Evolutionary conservation across 2,797 vertebrate genomes (phyloP), one percentile per base, ranked within the genome.

Genomic region (Brotula barbata): DNA sequence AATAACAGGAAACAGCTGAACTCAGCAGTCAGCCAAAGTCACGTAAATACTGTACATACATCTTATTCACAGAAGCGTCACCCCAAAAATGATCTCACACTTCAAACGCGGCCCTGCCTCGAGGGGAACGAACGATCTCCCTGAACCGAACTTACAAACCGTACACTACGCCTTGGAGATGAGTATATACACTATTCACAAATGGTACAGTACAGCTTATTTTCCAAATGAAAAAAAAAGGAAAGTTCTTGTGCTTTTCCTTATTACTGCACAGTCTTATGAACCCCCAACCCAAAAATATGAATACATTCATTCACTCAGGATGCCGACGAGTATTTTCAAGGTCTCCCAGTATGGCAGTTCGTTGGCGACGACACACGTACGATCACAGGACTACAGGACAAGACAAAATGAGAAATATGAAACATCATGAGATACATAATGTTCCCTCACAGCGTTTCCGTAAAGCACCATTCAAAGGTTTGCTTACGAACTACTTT

Each of bases 161-260:
- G 77, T 66, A 82, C 78, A 77, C 62, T 67, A 66, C 64, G 86
- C 82, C 80, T 84, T 78, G 81, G 80, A 58, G 54, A 46, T 78
- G 71, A 84, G 28, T 89, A 89, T 89, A 87, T 89, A 89, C 89
- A 90, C 55, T 86, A 88, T 89, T 85, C 49, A 89, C 87, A 88
- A 64, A 83, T 71, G 70, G 56, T 85, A 85, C 86, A 82, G 67
- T 71, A 80, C 83, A 85, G 77, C 73, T 84, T 76, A 60, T 78
- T 81, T 64, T 63, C 12, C 68, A 70, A 82, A 86, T 77, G 72
- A 59, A 68, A 84, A 59, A 68, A 84, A 59, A 70, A 58, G 21
- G 49, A 47, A 76, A 16, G n/a, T 57, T 54, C 49, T 90, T 91
- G 90, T 91, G 90, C 90, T 91, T 89, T 83, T 88, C 73, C 78